Evolutionary conservation across 1,140 invertebrate genomes (phyloP), one percentile per base, ranked within the genome.

Genomic region (Druon quercuslanigerum): DNA sequence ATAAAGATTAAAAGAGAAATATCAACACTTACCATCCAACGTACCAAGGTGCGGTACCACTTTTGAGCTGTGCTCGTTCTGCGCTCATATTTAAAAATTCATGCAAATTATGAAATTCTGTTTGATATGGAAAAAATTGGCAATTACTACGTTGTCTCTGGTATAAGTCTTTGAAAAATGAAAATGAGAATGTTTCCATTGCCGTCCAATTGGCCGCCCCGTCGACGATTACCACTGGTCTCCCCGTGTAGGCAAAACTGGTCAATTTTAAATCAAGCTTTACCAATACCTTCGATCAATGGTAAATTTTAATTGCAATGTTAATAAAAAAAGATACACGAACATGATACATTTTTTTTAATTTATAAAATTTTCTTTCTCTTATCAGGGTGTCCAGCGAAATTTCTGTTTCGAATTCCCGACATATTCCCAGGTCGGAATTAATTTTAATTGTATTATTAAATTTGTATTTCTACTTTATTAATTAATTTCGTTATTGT

Each of bases 111-210:
- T 90, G 90, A 84, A 98, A 96, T 72, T 96, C 96, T 0, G 97
- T 98, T 87, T 97, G 94, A 87, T 98, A 99, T 0, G 96, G 96
- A 86, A 98, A 97, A 89, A 98, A 99, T 87, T 98, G 97, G 83
- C 98, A 99, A 72, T 94, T 93, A 51, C 90, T 90, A 1, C 94
- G 92, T 82, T 93, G 91, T 71, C 91, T 90, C 25, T 90, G 82
- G 83, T 98, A 98, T 50, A 98, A 90, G 3, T 94, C 88, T 80
- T 95, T 95, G 85, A 98, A 97, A 88, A 96, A 98, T 51, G 94
- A 88, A 86, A 95, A 98, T 81, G 93, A 94, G 84, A 95, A 95
- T 14, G 93, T 91, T 19, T 93, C 82, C 75, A 93, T 89, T 7
- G 97, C 96, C 33, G 93, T 94, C 97, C 97, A 98, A 82, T 95